These are phyloP conservation scores for Ceyx erithaca DNA, from an alignment of 2,797 vertebrate genomes.

Conservation along the genomic window DNA sequence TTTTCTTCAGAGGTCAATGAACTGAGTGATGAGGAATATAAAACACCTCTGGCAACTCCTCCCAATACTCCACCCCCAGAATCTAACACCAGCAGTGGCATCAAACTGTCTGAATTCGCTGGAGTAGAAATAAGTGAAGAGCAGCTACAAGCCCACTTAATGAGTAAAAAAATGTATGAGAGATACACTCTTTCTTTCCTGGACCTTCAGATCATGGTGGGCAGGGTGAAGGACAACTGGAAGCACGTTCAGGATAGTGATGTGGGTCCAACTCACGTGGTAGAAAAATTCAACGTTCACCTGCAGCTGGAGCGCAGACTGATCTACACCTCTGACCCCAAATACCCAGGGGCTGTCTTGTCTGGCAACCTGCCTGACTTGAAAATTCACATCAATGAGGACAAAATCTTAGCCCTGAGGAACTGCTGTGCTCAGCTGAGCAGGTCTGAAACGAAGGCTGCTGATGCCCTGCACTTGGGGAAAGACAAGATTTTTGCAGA, in stretches of 20 bases:
- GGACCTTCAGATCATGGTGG: slow-evolving; percentile 98
- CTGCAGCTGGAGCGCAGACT: slow-evolving; percentile 93
- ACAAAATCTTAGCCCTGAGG: slow-evolving; percentile 92
- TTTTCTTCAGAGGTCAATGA: slow-evolving; percentile 85
- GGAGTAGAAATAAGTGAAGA: slow-evolving; percentile 82
- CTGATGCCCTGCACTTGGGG: slow-evolving; percentile 82
- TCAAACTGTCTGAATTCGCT: slow-evolving; percentile 73
- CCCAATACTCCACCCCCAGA: slow-evolving; percentile 89
- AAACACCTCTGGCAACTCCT: slow-evolving; percentile 94
- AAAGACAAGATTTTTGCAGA: slow-evolving; percentile 90
- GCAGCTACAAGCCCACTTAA: slow-evolving; percentile 81
- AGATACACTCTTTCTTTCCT: slow-evolving; percentile 93
- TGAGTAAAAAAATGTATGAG: slow-evolving; percentile 92
- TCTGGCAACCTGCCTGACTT: slow-evolving; percentile 94
- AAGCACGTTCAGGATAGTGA: slow-evolving; percentile 94
- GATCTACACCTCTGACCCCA: slow-evolving; percentile 96
- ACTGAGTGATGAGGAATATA: slow-evolving; percentile 94
- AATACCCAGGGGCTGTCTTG: slow-evolving; percentile 93
- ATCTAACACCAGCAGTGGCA: slow-evolving; percentile 54
- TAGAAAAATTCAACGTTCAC: slow-evolving; percentile 97
- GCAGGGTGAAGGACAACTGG: slow-evolving; percentile 95
- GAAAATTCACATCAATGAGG: slow-evolving; percentile 96
- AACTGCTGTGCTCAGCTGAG: slow-evolving; percentile 89
- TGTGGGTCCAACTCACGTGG: slow-evolving; percentile 95
- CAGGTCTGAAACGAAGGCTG: slow-evolving; percentile 75